A percentile compares a stretch with the other conserved stretches of the same genome.
phyloP scores from a whole-genome alignment of 2,888 invertebrate species.

The Drosophila anceps region DNA sequence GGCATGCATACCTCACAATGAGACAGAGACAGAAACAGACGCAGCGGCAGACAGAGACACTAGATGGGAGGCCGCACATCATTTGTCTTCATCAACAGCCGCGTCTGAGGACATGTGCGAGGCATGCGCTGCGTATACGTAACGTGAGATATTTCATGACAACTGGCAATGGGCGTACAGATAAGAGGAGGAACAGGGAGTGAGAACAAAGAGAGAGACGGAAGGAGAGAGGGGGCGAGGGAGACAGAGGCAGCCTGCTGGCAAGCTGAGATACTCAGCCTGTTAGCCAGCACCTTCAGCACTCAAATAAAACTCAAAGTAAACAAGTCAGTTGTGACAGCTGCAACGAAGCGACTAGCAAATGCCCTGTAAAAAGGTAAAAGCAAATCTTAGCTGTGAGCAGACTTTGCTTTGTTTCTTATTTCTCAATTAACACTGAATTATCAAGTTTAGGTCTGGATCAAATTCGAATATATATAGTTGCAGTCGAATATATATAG shows the following conservation, averaged over 20 bases:
- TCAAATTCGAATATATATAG: too few relatives aligned
- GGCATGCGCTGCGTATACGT: slow-evolving; percentile 63
- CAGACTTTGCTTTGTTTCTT: too few relatives aligned
- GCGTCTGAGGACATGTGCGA: slow-evolving; percentile 42
- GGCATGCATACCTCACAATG: slow-evolving; percentile 46
- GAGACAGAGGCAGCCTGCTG: background rate
- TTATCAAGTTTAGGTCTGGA: too few relatives aligned
- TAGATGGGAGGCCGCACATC: slow-evolving; percentile 49
- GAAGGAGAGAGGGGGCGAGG: background rate
- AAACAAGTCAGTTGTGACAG: slow-evolving; percentile 35
- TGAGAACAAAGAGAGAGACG: background rate
- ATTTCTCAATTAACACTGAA: too few relatives aligned
- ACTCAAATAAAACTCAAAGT: slow-evolving; percentile 49
- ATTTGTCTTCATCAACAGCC: slow-evolving; percentile 75
- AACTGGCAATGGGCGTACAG: slow-evolving; percentile 20
- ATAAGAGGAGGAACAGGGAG: background rate
- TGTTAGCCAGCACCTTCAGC: slow-evolving; percentile 45
- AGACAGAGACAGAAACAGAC: slow-evolving; percentile 5
- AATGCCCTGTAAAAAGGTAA: slow-evolving; percentile 7
- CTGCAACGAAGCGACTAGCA: background rate
- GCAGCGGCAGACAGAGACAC: slow-evolving; percentile 2
- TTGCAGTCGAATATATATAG: too few relatives aligned
- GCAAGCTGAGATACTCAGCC: slow-evolving; percentile 29
- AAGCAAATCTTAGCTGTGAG: background rate
- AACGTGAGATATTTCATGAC: slow-evolving; percentile 60